Conservation (phyloP, 1,140 invertebrate genomes). For the Drosophila sp. region DNA sequence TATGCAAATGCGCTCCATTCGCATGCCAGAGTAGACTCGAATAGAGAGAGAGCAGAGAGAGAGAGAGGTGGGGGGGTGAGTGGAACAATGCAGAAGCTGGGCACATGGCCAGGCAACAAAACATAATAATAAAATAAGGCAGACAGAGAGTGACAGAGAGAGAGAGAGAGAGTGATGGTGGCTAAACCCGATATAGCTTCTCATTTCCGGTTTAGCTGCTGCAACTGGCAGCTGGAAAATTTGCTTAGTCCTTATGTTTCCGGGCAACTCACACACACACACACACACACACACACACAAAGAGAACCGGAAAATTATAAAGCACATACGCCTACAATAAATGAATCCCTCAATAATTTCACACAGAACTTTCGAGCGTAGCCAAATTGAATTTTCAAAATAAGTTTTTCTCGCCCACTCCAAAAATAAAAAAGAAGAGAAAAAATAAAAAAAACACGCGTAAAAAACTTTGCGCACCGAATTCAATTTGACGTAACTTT, state of each 20-base stretch:
- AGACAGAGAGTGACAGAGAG: slow-evolving; percentile 22
- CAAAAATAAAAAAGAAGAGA: slow-evolving; percentile 23
- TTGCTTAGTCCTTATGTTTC: slow-evolving; percentile 52
- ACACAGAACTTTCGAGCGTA: slow-evolving; percentile 28
- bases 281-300: not conserved
- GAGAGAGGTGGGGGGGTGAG: not conserved
- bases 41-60: not conserved
- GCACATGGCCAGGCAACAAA: slow-evolving; percentile 17
- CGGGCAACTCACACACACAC: not conserved
- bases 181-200: slow-evolving; percentile 64
- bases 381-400: slow-evolving; percentile 11
- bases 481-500: slow-evolving; percentile 75
- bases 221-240: slow-evolving; percentile 67
- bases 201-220: slow-evolving; percentile 68
- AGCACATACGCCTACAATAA: slow-evolving; percentile 61
- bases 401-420: not conserved
- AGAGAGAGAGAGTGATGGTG: slow-evolving; percentile 43
- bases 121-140: slow-evolving; percentile 68
- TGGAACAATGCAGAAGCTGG: slow-evolving; percentile 7
- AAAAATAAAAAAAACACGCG: slow-evolving; percentile 31
- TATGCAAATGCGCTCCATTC: slow-evolving; percentile 67
- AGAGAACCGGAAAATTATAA: slow-evolving; percentile 26
- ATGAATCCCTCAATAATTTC: slow-evolving; percentile 64
- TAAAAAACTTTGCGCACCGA: slow-evolving; percentile 57
- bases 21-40: slow-evolving; percentile 3